Base-by-base conservation (phyloP, 1,140 invertebrate genomes). In the Drosophila ananassae region DNA sequence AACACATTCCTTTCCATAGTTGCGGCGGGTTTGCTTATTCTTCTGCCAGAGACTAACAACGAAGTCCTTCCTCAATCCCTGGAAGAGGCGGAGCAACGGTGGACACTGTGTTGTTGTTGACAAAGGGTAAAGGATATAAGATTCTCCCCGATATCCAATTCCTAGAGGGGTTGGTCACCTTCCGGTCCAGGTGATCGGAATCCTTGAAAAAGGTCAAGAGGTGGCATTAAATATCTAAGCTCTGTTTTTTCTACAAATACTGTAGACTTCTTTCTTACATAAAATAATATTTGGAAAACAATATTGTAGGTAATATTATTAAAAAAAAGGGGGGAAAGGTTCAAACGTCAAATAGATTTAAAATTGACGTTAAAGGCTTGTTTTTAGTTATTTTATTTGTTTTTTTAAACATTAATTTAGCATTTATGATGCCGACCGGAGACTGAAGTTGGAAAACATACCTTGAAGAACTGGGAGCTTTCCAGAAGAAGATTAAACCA, bases 1-100 rank as follows among this genome's bases (percentile, higher is more conserved):
- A 92, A 97, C 22, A 22, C 30, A 95, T 96, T 6, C 91, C 93
- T 1, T 77, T 97, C 7, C 95, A 95, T 1, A 93, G 96, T 12
- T 10, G 94, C 1, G 95, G 95, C 0, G 96, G 95, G 41, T 17
- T 47, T 22, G 21, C 44, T 17, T 57, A 95, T 95, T 21, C 94
- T 96, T 54, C 92, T 98, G 3, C 96, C 97, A 0, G 97, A 98
- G 92, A 98, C 97, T 0, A 93, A 96, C 67, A 94, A 95, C 76
- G 94, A 95, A 41, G 96, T 96, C 71, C 92, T 97, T 72, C 96
- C 97, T 0, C 96, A 97, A 77, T 96, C 96, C 0, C 30, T 77
- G 21, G 30, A 73, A 5, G 79, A 81, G 8, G 62, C 66, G 9
- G 62, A 77, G 4, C 13, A 22, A 9, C 39, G 71, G 3, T 77